Base-by-base conservation (phyloP, 2,797 vertebrate species). In the Luscinia megarhynchos region DNA sequence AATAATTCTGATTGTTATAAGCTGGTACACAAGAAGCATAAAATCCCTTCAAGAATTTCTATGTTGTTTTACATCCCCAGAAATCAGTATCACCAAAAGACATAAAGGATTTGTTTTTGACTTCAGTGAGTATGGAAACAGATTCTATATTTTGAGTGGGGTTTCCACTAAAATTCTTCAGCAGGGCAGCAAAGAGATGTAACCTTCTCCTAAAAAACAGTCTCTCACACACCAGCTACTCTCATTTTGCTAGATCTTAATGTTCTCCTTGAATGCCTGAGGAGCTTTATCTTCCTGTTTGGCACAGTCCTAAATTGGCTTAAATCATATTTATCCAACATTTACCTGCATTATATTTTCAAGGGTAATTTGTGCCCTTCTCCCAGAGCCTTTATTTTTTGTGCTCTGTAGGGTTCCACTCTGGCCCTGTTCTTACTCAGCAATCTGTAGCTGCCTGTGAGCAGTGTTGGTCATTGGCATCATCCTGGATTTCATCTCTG, bases 321-420 rank as follows among this genome's bases (percentile, higher is more conserved):
- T 96, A 97, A 98, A 97, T 97, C 80, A 78, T 96, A 97, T 97
- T 97, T 97, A 97, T 97, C 96, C 95, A 97, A 95, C 74, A 94
- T 96, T 94, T 95, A 97, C 97, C 96, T 98, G 92, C 94, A 97
- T 96, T 97, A 96, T 91, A 92, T 97, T 96, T 97, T 95, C 94
- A 96, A 97, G 92, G 94, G 87, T 97, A 97, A 97, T 97, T 97
- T 93, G 92, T 90, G 87, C 94, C 85, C 95, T 97, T 97, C 96
- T 94, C 76, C 92, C 87, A 68, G 55, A 96, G 94, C 88, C 79
- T 90, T 97, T 97, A 86, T 96, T 96, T 94, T 94, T 90, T 36
- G 2, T 93, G 93, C 93, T 97, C 95, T 87, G 89, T 90, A 93
- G 80, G 94, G 84, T 94, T 97, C 78, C 82, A 84, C 88, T 96